These are phyloP conservation scores for Ceratina australensis DNA, from an alignment of 1,140 invertebrate species.

Conservation along the genomic window DNA sequence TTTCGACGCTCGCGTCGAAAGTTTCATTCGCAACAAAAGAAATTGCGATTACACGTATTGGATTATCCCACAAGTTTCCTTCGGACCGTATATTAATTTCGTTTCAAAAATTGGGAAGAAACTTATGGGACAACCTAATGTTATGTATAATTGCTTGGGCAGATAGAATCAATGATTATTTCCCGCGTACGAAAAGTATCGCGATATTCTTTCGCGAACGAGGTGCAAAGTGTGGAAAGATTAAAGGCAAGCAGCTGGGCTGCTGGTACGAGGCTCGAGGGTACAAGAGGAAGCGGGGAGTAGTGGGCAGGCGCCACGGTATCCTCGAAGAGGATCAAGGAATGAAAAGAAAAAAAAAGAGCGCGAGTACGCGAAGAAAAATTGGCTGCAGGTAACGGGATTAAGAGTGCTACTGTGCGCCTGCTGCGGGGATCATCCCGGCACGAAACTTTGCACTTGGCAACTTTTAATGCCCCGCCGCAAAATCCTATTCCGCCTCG, in stretches of 20 bases:
- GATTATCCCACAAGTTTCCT: too few relatives aligned
- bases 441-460: constrained; percentile 77
- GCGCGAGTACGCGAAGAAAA: constrained; percentile 61
- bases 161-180: not conserved
- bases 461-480: constrained; percentile 76
- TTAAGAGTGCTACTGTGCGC: constrained; percentile 74
- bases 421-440: constrained; percentile 72
- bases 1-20: too few relatives aligned
- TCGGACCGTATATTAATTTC: too few relatives aligned
- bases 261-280: not conserved
- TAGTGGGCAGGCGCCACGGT: too few relatives aligned
- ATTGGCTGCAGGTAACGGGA: constrained; percentile 76
- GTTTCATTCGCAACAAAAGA: too few relatives aligned
- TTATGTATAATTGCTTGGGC: too few relatives aligned
- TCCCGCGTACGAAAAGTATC: constrained; percentile 21
- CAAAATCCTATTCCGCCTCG: constrained; percentile 66
- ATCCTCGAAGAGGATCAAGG: constrained; percentile 27
- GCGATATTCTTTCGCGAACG: constrained; percentile 42
- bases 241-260: constrained; percentile 29
- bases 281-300: not conserved
- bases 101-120: too few relatives aligned
- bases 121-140: too few relatives aligned
- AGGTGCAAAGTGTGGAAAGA: constrained; percentile 34
- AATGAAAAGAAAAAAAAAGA: not conserved
- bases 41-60: too few relatives aligned